A percentile compares a stretch with the other conserved stretches of the same genome.
These are phyloP conservation scores for Acanthacorydalis orientalis DNA, from an alignment of 2,888 invertebrate genomes.

Conservation along the genomic window DNA sequence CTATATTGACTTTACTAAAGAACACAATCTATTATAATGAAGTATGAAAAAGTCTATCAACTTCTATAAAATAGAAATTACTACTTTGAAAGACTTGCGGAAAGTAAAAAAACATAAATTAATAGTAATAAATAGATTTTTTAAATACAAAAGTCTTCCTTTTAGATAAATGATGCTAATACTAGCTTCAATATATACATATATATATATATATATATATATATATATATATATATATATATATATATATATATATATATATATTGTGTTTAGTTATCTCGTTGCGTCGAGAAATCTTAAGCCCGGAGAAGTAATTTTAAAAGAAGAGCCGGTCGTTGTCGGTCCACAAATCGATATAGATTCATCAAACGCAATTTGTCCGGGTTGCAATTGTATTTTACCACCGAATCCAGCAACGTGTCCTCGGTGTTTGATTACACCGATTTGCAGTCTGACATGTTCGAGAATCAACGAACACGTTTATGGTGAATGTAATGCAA, in stretches of 20 bases:
- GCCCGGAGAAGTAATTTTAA: constrained; percentile 37
- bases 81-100: too few species aligned
- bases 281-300: constrained; percentile 37
- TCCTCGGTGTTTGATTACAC: constrained; percentile 14
- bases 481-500: constrained; percentile 12
- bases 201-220: not conserved
- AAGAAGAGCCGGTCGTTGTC: constrained; percentile 40
- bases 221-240: not conserved
- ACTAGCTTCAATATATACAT: too few species aligned
- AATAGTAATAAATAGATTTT: too few species aligned
- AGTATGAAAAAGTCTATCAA: too few species aligned
- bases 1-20: too few species aligned
- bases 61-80: too few species aligned
- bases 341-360: constrained; percentile 38
- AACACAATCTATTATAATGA: too few species aligned
- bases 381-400: constrained; percentile 50
- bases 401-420: constrained; percentile 11
- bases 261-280: constrained; percentile 26
- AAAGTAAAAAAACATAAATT: too few species aligned
- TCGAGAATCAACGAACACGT: constrained; percentile 10
- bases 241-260: not conserved
- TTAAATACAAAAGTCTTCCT: too few species aligned
- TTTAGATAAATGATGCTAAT: too few species aligned
- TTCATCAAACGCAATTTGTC: constrained; percentile 37
- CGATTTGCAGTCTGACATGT: constrained; percentile 16